A percentile compares a stretch with the other conserved stretches of the same genome.
Conservation (phyloP, 2,888 invertebrate species). For the Entomobrya multifasciata region DNA sequence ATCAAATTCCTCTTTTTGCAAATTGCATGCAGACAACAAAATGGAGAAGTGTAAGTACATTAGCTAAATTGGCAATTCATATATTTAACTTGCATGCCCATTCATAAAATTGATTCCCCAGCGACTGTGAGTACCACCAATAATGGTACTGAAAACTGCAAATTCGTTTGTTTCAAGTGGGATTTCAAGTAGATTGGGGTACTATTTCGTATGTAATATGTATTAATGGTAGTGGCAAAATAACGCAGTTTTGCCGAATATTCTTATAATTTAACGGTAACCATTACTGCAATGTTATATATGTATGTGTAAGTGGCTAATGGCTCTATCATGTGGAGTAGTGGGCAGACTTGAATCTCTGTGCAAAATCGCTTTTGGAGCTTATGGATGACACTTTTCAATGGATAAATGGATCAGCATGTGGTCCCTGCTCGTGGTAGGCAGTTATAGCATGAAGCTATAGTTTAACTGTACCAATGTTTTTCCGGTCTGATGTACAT, state of each 20-base stretch:
- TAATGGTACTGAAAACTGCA: neutral
- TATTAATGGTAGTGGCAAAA: no score
- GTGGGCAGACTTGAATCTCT: neutral
- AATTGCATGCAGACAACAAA: no score
- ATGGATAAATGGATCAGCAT: slow-evolving; percentile 21
- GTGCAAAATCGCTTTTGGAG: slow-evolving; percentile 11
- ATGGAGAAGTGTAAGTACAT: no score
- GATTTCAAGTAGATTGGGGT: neutral
- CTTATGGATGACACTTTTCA: slow-evolving; percentile 22
- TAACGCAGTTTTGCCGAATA: no score
- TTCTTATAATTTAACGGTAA: neutral
- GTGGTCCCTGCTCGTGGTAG: neutral
- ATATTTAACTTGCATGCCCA: neutral
- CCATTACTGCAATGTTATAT: neutral
- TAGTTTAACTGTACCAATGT: neutral
- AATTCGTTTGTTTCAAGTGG: neutral
- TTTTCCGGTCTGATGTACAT: slow-evolving; percentile 30
- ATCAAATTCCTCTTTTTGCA: no score
- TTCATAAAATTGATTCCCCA: neutral
- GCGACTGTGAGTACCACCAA: no score
- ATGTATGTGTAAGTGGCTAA: neutral
- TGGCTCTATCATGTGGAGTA: neutral
- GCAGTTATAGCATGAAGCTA: neutral
- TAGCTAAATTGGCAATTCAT: neutral
- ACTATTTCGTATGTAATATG: neutral